Evolutionary conservation across 2,113 vertebrate species (phyloP).

Genomic region (Progne subis): DNA sequence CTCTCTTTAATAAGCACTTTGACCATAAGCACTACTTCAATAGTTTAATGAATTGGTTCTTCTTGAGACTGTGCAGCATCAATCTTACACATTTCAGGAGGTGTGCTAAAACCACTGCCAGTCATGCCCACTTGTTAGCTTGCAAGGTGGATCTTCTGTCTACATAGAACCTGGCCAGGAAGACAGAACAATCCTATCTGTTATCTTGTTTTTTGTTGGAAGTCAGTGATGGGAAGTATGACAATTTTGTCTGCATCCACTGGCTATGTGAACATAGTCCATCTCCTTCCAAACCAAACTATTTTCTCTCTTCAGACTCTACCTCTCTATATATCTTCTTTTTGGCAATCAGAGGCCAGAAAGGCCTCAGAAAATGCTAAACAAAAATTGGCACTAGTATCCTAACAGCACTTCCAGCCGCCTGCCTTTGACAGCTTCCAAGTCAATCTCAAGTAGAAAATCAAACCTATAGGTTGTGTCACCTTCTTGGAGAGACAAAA

Average conservation of each 20-base stretch:
- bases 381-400: not conserved
- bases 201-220: not conserved
- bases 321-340: not conserved
- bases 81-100: not conserved
- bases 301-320: not conserved
- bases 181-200: not conserved
- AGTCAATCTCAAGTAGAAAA: not conserved
- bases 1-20: not conserved
- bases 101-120: not conserved
- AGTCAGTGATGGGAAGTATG: not conserved
- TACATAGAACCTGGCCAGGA: not conserved
- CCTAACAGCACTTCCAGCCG: not conserved
- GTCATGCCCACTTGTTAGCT: not conserved
- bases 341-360: not conserved
- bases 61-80: not conserved
- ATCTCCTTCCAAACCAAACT: not conserved
- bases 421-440: not conserved
- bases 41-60: not conserved
- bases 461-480: not conserved
- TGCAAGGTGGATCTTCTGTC: not conserved
- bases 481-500: not conserved
- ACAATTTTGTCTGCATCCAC: not conserved
- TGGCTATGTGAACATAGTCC: fast-evolving
- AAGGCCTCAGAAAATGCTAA: not conserved
- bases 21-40: not conserved